Evolutionary conservation across 2,888 invertebrate species (phyloP), one percentile per base, ranked within the genome.

Genomic region (Chrysolina haemoptera): DNA sequence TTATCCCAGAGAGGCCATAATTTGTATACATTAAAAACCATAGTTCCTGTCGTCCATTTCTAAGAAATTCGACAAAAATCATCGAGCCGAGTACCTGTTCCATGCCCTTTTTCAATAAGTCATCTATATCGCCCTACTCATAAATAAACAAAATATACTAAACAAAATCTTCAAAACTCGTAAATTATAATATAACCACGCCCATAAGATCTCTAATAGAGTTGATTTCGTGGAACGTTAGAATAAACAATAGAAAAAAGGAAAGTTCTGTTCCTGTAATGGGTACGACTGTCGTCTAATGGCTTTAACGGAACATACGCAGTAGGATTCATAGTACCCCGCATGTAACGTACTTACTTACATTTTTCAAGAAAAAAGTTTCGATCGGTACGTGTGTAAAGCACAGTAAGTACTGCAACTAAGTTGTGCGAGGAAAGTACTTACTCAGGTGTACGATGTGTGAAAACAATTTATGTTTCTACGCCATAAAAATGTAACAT

Each of bases 111-210:
- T 59, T 35, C n/a, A 27, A 27, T 22, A 59, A 59, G n/a, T 20
- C 53, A 53, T 53, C 53, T 16, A 53, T 59, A 53, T 59, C 59
- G 27, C 35, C 59, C 59, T 27, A n/a, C 1, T 16, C n/a, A 14
- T 59, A 59, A 59, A 59, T 59, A 59, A 59, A 59, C 59, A 59
- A 59, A 59, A 35, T 59, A 5, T 27, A 35, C n/a, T 5, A 35
- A 59, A 59, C n/a, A 59, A 59, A 59, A 35, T 59, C 12, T 27
- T 59, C n/a, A 6, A 35, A 59, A 59, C n/a, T 8, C 59, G 35
- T 59, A 59, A 35, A 59, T 59, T 27, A 14, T 27, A 27, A 14
- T 27, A 27, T 9, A 14, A 9, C 59, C 35, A 59, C 27, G 22
- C 35, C 59, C 14, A 35, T n/a, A n/a, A 6, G 6, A 8, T 59